Evolutionary conservation across 30 jellyfish, hydroid and myxozoan genomes (phyloP), one percentile per base, ranked within the genome.

Genomic region (Cassiopea andromeda): DNA sequence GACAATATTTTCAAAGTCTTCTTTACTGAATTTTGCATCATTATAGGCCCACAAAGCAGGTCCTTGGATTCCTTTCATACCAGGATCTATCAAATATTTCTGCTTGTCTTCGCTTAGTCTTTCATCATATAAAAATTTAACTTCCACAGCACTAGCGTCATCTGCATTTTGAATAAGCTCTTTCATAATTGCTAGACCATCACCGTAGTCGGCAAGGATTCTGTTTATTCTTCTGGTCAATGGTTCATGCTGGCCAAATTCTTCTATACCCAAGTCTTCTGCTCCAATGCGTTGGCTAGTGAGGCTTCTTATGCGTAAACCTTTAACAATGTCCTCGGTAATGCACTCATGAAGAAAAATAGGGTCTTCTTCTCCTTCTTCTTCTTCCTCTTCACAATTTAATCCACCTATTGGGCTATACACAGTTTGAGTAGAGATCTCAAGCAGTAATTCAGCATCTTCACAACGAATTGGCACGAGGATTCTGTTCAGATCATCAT

Each of bases 121-220:
- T 57, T 84, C 91, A 66, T 93, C 98, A 85, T 83, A 89, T 18
- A 93, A 90, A 9, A 93, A 75, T 27, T 68, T 70, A 18, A 93
- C 93, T 57, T 68, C 83, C 4, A 59, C 73, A 17, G 98, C 98
- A 45, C 92, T 90, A 54, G 98, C 97, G 84, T 93, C 98, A 76
- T 93, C 98, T 2, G 98, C 98, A 88, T 93, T 93, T 80, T 93
- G 98, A 18, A 93, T 76, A 2, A 93, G 95, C 49, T 93, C 98
- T 69, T 93, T 93, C 15, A 91, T 47, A 50, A 93, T 82, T n/a
- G 98, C 95, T 59, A 91, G 54, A 48, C 97, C 98, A 83, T 93
- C 98, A 13, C 90, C 93, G 75, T 93, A 93, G 75, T 83, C 97
- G 9, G 78, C 69, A 14, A 93, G 78, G 50, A 93, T 45, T 44